Conservation (phyloP, 1,140 invertebrate species). For the Euura lappo region DNA sequence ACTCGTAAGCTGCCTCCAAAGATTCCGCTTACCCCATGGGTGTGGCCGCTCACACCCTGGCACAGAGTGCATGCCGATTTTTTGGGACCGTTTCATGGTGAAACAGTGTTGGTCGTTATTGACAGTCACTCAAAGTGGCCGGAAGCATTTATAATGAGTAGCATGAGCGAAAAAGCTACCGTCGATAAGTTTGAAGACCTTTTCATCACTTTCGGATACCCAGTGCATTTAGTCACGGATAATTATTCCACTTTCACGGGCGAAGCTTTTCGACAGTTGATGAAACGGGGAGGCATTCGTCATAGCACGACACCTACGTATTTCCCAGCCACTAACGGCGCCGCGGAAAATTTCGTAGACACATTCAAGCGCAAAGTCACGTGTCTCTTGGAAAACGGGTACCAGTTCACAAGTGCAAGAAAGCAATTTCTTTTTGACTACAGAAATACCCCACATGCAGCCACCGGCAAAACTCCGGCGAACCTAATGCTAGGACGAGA, state of each 20-base stretch:
- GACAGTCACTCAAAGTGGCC: constrained; percentile 17
- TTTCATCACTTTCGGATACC: constrained; percentile 36
- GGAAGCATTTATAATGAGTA: constrained; percentile 3
- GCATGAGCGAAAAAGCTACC: not conserved
- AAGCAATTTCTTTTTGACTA: constrained; percentile 33
- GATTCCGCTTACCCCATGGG: constrained; percentile 9
- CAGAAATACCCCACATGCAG: constrained; percentile 30
- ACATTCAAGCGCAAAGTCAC: constrained; percentile 32
- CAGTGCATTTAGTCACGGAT: constrained; percentile 40
- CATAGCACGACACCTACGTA: constrained; percentile 31
- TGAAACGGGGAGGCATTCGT: constrained; percentile 32
- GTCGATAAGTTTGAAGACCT: not conserved
- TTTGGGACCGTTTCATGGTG: not conserved
- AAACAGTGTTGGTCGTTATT: constrained; percentile 4
- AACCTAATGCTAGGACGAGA: constrained; percentile 30
- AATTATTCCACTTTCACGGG: constrained; percentile 41
- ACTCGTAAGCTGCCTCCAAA: not conserved
- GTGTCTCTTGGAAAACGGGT: not conserved
- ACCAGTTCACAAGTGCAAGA: no score
- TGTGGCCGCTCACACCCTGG: constrained; percentile 7
- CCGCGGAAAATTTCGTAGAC: constrained; percentile 43
- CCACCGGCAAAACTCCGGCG: constrained; percentile 26
- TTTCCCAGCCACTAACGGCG: constrained; percentile 32
- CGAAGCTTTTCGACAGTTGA: constrained; percentile 37
- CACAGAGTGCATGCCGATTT: constrained; percentile 11